Evolutionary conservation across 2,113 vertebrate species (phyloP).

Genomic region (Gulo gulo): DNA sequence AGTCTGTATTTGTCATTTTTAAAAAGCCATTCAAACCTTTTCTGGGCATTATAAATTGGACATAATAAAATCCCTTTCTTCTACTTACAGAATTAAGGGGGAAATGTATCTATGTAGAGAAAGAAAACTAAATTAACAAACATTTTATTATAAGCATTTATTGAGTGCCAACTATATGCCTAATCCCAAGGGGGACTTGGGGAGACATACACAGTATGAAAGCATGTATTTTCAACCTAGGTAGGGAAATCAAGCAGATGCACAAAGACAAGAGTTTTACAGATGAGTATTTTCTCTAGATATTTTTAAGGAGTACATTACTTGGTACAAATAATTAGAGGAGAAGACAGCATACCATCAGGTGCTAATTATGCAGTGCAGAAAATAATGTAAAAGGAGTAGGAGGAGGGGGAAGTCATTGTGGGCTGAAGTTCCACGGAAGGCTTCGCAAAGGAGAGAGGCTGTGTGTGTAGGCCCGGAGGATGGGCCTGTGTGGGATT

Average conservation of each 20-base stretch:
- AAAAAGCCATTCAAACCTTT: neutral
- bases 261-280: neutral
- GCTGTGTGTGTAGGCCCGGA: neutral
- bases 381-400: neutral
- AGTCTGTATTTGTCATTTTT: neutral
- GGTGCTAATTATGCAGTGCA: constrained; percentile 37
- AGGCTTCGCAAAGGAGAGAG: neutral
- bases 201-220: neutral
- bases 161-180: neutral
- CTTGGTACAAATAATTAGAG: constrained; percentile 50
- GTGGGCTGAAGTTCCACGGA: neutral
- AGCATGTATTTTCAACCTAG: neutral
- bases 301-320: constrained; percentile 31
- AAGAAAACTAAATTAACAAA: neutral
- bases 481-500: rapidly evolving
- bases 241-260: neutral
- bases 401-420: neutral
- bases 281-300: constrained; percentile 32
- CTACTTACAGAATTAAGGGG: neutral
- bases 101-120: neutral
- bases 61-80: neutral
- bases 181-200: neutral
- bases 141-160: neutral
- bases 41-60: neutral
- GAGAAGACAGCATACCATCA: neutral